Conservation (phyloP, 2,888 invertebrate genomes). For the Cinara cedri region DNA sequence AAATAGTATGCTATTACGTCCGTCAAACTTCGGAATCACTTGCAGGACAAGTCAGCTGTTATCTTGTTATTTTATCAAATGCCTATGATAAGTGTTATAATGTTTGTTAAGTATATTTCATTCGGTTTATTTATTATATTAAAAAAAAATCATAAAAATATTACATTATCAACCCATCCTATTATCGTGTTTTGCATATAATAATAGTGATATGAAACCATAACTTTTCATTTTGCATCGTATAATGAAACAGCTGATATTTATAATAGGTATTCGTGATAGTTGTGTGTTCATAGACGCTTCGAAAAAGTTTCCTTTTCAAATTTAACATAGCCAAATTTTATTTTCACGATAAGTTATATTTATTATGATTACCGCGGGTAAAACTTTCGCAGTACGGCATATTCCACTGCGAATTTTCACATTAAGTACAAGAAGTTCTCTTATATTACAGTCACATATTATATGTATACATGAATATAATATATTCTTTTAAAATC, state of each 20-base stretch:
- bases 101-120: too few relatives aligned
- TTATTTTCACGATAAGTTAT: slow-evolving; percentile 30
- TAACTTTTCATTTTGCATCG: slow-evolving; percentile 33
- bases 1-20: too few relatives aligned
- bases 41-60: too few relatives aligned
- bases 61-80: too few relatives aligned
- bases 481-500: slow-evolving; percentile 17
- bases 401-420: slow-evolving; percentile 41
- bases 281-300: slow-evolving; percentile 22
- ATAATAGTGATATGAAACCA: background rate
- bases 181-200: background rate
- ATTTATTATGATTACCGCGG: slow-evolving; percentile 51
- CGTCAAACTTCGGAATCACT: too few relatives aligned
- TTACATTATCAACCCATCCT: slow-evolving; percentile 20
- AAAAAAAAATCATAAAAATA: background rate
- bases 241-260: slow-evolving; percentile 34
- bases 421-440: slow-evolving; percentile 16
- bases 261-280: too few relatives aligned
- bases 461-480: background rate
- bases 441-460: too few relatives aligned
- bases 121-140: background rate
- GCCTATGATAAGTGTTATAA: too few relatives aligned
- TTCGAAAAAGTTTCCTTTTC: slow-evolving; percentile 39
- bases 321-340: slow-evolving; percentile 49
- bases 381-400: slow-evolving; percentile 35